A percentile compares a stretch with the other conserved stretches of the same genome.
Conservation (phyloP, 2,888 invertebrate species). For the Scaeva pyrastri region DNA sequence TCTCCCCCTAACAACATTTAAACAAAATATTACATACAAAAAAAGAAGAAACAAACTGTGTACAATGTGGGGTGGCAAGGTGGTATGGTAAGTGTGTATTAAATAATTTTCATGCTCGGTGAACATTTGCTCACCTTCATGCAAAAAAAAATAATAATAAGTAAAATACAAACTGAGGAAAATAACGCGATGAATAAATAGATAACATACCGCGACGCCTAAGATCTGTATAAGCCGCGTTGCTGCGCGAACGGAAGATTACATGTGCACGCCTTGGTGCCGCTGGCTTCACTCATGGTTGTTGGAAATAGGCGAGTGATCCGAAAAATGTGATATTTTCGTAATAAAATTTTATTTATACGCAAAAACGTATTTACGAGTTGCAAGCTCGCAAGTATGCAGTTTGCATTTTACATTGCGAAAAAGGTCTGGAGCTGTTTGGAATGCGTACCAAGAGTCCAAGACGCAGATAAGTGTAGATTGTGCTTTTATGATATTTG, state of each 20-base stretch:
- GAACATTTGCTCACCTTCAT: constrained; percentile 68
- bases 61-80: constrained; percentile 32
- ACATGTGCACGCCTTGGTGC: constrained; percentile 53
- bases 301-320: constrained; percentile 63
- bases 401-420: constrained; percentile 46
- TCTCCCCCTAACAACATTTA: neutral
- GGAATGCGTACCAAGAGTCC: constrained; percentile 51
- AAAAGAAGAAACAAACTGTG: neutral
- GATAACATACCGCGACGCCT: constrained; percentile 61
- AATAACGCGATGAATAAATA: constrained; percentile 62
- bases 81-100: constrained; percentile 43
- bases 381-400: constrained; percentile 26
- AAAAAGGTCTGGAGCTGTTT: constrained; percentile 52
- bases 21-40: constrained; percentile 6
- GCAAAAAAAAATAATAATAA: constrained; percentile 17
- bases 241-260: constrained; percentile 46
- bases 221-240: constrained; percentile 30
- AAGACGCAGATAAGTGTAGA: constrained; percentile 52
- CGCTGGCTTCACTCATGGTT: constrained; percentile 28
- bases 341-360: constrained; percentile 69
- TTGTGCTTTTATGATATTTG: constrained; percentile 66
- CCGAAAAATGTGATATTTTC: constrained; percentile 70
- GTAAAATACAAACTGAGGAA: constrained; percentile 30
- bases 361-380: constrained; percentile 64
- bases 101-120: constrained; percentile 66